phyloP scores from a whole-genome alignment of 2,797 vertebrate species.

The Clarias fuscus region DNA sequence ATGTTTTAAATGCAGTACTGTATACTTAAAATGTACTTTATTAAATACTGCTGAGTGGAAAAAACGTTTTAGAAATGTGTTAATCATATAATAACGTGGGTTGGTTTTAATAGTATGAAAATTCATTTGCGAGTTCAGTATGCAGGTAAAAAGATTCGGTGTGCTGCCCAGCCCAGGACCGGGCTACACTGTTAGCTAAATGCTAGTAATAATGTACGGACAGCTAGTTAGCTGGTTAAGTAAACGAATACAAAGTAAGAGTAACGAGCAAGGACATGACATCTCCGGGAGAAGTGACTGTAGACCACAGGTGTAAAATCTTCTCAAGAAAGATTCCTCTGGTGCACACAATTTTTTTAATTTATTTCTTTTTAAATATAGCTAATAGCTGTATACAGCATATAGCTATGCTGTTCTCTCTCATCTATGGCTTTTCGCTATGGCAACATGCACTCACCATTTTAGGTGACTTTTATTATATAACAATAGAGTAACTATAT shows the following conservation, averaged over 20 bases:
- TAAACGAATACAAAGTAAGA: too few relatives aligned
- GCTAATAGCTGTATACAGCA: too few relatives aligned
- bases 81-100: neutral
- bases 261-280: neutral
- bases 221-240: neutral
- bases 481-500: too few relatives aligned
- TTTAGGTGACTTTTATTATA: too few relatives aligned
- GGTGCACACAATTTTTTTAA: neutral
- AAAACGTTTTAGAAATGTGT: neutral
- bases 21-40: neutral
- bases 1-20: neutral
- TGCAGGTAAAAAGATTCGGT: neutral
- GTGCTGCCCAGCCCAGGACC: neutral
- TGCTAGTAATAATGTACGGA: rapidly evolving
- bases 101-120: neutral
- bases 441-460: too few relatives aligned
- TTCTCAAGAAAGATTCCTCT: neutral
- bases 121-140: too few relatives aligned
- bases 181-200: neutral
- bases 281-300: neutral
- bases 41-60: neutral
- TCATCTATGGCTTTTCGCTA: too few relatives aligned
- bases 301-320: neutral
- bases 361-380: neutral
- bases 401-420: too few relatives aligned